A percentile compares a stretch with the other conserved stretches of the same genome.
These are phyloP conservation scores for Anagrus nilaparvatae DNA, from an alignment of 1,140 invertebrate species.

Conservation along the genomic window DNA sequence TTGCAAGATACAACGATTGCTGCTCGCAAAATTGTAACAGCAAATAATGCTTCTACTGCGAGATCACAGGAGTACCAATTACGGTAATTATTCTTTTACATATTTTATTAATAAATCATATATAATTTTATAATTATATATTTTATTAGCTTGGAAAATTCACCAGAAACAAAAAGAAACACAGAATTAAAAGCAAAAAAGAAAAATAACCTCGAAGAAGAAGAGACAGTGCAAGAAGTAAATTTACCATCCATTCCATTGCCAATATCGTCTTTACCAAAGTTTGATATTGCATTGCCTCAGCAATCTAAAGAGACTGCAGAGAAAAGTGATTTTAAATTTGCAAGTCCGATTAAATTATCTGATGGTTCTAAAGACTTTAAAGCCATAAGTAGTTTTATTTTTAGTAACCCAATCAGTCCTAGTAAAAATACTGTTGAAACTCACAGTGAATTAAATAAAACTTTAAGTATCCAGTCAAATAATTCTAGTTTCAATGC, in stretches of 20 bases:
- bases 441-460: conserved; percentile 10
- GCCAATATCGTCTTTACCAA: conserved; percentile 52
- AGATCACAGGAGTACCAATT: conserved; percentile 32
- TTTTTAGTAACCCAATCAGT: conserved; percentile 44
- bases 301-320: conserved; percentile 19
- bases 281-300: conserved; percentile 44
- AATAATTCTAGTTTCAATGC: conserved; percentile 8
- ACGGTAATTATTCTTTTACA: conserved; percentile 20
- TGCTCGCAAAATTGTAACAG: conserved; percentile 51
- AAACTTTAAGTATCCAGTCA: conserved; percentile 17
- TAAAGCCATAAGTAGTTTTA: conserved; percentile 43
- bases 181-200: conserved; percentile 21
- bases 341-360: conserved; percentile 35
- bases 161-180: conserved; percentile 20
- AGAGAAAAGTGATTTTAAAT: conserved; percentile 32
- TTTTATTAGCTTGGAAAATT: conserved; percentile 21
- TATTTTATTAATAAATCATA: conserved; percentile 1
- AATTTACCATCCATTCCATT: conserved; percentile 50
- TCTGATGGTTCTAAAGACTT: conserved; percentile 23
- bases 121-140: conserved; percentile 3
- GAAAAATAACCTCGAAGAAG: conserved; percentile 30
- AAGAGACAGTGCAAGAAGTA: conserved; percentile 39
- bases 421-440: conserved; percentile 19
- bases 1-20: conserved; percentile 51
- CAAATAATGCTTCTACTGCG: conserved; percentile 22